These are phyloP conservation scores for Philypnodon macrostomus DNA, from an alignment of 2,797 vertebrate genomes.

Conservation along the genomic window DNA sequence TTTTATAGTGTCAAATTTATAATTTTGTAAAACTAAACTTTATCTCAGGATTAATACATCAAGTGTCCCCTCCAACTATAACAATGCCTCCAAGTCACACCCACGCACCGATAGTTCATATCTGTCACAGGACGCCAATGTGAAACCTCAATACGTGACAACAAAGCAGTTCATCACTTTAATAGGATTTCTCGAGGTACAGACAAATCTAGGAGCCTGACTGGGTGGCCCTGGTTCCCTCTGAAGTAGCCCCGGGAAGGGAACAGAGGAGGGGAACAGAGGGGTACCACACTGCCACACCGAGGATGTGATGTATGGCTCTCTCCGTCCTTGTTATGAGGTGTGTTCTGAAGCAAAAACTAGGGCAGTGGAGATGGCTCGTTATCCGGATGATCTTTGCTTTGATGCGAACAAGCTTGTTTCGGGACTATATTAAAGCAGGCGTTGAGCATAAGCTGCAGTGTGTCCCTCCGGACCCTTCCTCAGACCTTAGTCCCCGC, in stretches of 20 bases:
- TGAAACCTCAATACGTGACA: slow-evolving; percentile 36
- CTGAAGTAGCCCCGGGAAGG: slow-evolving; percentile 43
- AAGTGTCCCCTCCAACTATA: slow-evolving; percentile 10
- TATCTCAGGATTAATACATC: slow-evolving; percentile 42
- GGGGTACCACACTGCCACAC: slow-evolving; percentile 22
- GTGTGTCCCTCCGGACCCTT: slow-evolving; percentile 38
- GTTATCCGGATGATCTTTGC: slow-evolving; percentile 62
- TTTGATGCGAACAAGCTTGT: slow-evolving; percentile 61
- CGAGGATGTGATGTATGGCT: slow-evolving; percentile 45
- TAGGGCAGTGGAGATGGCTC: slow-evolving; percentile 64
- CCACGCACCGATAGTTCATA: slow-evolving; percentile 32
- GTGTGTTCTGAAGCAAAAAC: slow-evolving; percentile 55
- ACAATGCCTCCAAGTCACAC: slow-evolving; percentile 2
- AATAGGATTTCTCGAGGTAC: slow-evolving; percentile 62
- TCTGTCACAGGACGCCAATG: slow-evolving; percentile 35
- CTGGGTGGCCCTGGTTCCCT: slow-evolving; percentile 49
- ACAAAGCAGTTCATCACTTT: slow-evolving; percentile 62
- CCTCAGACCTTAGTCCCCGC: slow-evolving; percentile 32
- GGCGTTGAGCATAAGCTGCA: slow-evolving; percentile 29
- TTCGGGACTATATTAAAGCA: slow-evolving; percentile 49
- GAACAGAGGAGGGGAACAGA: slow-evolving; percentile 23
- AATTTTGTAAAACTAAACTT: slow-evolving; percentile 34
- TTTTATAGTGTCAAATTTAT: slow-evolving; percentile 31
- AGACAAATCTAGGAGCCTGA: slow-evolving; percentile 45
- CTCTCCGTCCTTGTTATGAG: slow-evolving; percentile 55